Evolutionary conservation across 2,888 invertebrate species (phyloP).

Genomic region (Toxonevra muliebris): DNA sequence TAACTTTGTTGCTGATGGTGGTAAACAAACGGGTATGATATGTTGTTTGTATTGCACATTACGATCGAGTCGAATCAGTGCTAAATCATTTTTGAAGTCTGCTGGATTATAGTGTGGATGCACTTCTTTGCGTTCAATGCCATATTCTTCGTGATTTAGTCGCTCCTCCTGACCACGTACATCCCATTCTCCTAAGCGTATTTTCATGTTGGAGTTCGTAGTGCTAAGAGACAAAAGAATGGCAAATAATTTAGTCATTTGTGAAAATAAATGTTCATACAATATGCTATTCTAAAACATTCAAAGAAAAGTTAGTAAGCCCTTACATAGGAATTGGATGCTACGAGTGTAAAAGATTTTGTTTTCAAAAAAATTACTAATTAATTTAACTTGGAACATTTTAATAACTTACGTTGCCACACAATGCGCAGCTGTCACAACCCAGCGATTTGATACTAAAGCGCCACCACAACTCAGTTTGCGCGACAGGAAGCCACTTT

Average conservation of each 20-base stretch:
- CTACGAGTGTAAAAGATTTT: too few relatives aligned
- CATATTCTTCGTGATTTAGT: conserved; percentile 85
- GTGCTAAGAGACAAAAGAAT: conserved; percentile 69
- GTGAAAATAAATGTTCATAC: not conserved
- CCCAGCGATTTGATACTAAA: conserved; percentile 88
- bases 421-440: conserved; percentile 91
- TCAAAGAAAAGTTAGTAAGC: not conserved
- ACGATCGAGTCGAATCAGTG: conserved; percentile 80
- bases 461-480: conserved; percentile 94
- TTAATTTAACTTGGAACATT: not conserved
- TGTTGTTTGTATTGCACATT: conserved; percentile 90
- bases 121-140: conserved; percentile 89
- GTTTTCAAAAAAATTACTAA: too few relatives aligned
- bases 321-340: too few relatives aligned
- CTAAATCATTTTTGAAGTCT: conserved; percentile 91
- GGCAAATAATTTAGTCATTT: too few relatives aligned
- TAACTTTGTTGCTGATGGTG: conserved; percentile 79
- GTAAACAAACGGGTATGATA: conserved; percentile 91
- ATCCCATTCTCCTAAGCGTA: conserved; percentile 93
- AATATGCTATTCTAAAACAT: not conserved
- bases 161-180: conserved; percentile 85
- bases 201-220: conserved; percentile 86
- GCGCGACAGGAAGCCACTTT: conserved; percentile 88
- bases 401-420: conserved; percentile 82
- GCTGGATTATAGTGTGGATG: conserved; percentile 90